Base-by-base conservation (phyloP, 2,113 vertebrate genomes). In the Bos taurus region DNA sequence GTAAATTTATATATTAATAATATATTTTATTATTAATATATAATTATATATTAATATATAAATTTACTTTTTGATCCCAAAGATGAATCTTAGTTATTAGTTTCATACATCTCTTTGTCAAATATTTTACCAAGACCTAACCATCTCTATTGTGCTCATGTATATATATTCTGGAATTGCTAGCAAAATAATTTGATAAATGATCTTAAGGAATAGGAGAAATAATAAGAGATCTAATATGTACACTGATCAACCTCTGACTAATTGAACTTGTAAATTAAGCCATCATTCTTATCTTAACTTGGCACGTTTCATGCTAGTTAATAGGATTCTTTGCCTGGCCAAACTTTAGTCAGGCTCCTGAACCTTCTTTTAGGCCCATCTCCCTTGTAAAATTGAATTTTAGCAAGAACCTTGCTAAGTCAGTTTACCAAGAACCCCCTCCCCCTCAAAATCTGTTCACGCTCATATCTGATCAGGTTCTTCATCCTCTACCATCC, bases 51-150 rank as follows among this genome's bases (percentile, higher is more conserved):
- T 46, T 46, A 46, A 46, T 81, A 40, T 87, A 62, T 92, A 81
- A 74, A 88, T 94, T n/a, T 84, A 46, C 62, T 77, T 84, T 91
- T 92, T 90, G 19, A 81, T 74, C 28, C 13, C 91, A 85, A 97
- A 89, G 88, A 56, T 74, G 80, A 96, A 83, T 94, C 96, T 80
- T 89, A 26, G 2, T 81, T 93, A 89, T 88, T 95, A 88, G 64
- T 95, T 96, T 94, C 7, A 94, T 5, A 54, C 26, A 28, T 87
- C 52, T 71, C 40, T 21, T 85, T 94, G 28, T 56, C 64, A 67
- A 12, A 67, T 93, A 46, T 93, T 94, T 94, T 93, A 88, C 74
- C 36, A 97, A 59, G 60, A 95, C 67, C 86, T 90, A 90, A 82
- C 17, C 28, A 17, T 71, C 78, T 90, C 43, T 84, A 40, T 92